Percentiles rank a stretch among this genome's conserved stretches.
phyloP scores from a whole-genome alignment of 2,888 invertebrate genomes.

The Plutella xylostella region DNA sequence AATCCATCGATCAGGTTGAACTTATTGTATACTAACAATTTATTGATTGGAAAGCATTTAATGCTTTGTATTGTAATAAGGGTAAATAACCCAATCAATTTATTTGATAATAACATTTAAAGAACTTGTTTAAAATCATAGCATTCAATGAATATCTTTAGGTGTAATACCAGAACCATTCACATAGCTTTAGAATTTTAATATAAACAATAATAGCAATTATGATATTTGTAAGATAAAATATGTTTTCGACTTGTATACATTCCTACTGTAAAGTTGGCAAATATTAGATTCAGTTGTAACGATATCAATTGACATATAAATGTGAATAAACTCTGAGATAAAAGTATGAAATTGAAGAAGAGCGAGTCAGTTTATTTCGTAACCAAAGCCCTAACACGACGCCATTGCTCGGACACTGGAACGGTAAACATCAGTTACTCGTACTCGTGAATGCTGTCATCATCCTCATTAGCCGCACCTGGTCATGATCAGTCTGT shows the following conservation, averaged over 20 bases:
- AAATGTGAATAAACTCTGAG: conserved; percentile 66
- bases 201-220: conserved; percentile 62
- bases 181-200: conserved; percentile 57
- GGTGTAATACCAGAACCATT: conserved; percentile 55
- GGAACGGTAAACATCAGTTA: conserved; percentile 52
- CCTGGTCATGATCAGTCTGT: conserved; percentile 49
- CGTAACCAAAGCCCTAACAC: conserved; percentile 46
- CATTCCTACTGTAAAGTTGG: conserved; percentile 61
- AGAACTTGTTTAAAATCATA: conserved; percentile 32
- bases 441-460: conserved; percentile 69
- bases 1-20: conserved; percentile 52
- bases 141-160: conserved; percentile 36
- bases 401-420: conserved; percentile 62
- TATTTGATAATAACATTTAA: conserved; percentile 26
- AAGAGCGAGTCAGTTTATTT: conserved; percentile 54
- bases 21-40: conserved; percentile 59
- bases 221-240: conserved; percentile 56
- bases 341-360: conserved; percentile 41
- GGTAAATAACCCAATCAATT: conserved; percentile 38
- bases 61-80: conserved; percentile 53
- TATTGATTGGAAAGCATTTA: conserved; percentile 50
- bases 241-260: conserved; percentile 69
- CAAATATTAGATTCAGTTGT: conserved; percentile 58
- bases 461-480: conserved; percentile 63
- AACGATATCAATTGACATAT: conserved; percentile 54